A percentile compares a stretch with the other conserved stretches of the same genome.
Evolutionary conservation across 2,888 invertebrate species (phyloP).

Genomic region (Autographa pulchrina): DNA sequence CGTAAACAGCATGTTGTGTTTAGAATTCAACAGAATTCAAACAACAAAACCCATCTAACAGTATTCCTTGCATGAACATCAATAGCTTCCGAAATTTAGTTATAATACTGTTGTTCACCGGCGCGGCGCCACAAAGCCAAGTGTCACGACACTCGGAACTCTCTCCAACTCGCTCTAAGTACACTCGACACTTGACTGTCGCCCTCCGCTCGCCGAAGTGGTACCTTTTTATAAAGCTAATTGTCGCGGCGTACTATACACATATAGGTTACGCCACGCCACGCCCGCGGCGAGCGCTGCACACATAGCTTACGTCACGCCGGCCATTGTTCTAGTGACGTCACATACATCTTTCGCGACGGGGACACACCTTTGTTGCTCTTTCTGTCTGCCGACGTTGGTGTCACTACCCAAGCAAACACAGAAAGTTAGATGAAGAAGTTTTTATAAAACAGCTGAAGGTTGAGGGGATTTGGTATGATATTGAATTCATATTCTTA

Average conservation of each 20-base stretch:
- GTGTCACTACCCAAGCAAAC: background rate
- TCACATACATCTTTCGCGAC: constrained; percentile 12
- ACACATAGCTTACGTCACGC: constrained; percentile 17
- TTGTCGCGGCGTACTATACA: background rate
- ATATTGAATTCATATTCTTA: background rate
- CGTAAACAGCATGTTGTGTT: too few species aligned
- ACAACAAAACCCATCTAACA: background rate
- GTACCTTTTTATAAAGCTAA: constrained; percentile 7
- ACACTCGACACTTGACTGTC: background rate
- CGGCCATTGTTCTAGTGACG: constrained; percentile 29
- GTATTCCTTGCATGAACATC: background rate
- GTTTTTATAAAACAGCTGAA: background rate
- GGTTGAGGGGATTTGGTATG: background rate
- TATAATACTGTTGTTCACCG: background rate
- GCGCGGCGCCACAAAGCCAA: background rate
- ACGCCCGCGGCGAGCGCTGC: constrained; percentile 17
- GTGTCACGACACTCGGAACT: background rate
- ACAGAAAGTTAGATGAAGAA: background rate
- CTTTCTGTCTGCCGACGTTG: background rate
- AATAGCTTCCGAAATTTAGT: background rate
- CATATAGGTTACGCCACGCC: background rate
- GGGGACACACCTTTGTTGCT: constrained; percentile 17
- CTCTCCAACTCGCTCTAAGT: background rate
- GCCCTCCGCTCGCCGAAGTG: background rate
- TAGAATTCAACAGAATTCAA: background rate